Base-by-base conservation (phyloP, 2,888 invertebrate species). In the Osmoderma eremita region DNA sequence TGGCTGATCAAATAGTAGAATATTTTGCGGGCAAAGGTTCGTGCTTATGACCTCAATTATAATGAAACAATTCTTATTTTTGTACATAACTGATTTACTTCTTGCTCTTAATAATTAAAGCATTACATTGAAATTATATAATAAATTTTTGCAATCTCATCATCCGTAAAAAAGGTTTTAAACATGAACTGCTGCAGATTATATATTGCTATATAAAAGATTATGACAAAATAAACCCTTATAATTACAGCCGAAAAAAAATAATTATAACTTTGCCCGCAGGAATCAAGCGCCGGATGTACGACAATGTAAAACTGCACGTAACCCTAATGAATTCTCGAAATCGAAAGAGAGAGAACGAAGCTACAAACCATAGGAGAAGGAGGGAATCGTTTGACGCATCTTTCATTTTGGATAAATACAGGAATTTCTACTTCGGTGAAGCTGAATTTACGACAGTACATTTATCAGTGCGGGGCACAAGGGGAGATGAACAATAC, bases 261-360 rank as follows among this genome's bases (percentile, higher is more conserved):
- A 38, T 38, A 13, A 15, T 30, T 54, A 13, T 53, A 63, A 15
- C 54, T 38, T 24, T 51, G 63, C 77, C 78, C 63, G 72, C 30
- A 84, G 89, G 90, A 36, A 78, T 91, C 17, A 83, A 86, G 73
- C 79, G 80, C 18, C 83, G 83, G 61, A 80, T 86, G 54, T 81
- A 84, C 58, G 88, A 89, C 3, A 83, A 81, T 65, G 90, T 96
- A 0, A 97, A 95, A 79, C 81, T 97, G 1, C 97, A 98, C 79
- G 88, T 92, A 50, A 97, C 97, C 0, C 77, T 97, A 8, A 90
- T 98, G 83, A 97, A 97, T 81, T 87, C 90, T 0, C 77, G 82
- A 36, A 88, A 88, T 76, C 80, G 86, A 50, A 81, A 81, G 72
- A 78, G 83, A 65, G 77, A 83, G 56, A 77, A 77, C 8, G 72